Percentiles rank a stretch among this genome's conserved stretches.
These are phyloP conservation scores for Phaethornis superciliosus DNA, from an alignment of 2,113 vertebrate species.

Conservation along the genomic window DNA sequence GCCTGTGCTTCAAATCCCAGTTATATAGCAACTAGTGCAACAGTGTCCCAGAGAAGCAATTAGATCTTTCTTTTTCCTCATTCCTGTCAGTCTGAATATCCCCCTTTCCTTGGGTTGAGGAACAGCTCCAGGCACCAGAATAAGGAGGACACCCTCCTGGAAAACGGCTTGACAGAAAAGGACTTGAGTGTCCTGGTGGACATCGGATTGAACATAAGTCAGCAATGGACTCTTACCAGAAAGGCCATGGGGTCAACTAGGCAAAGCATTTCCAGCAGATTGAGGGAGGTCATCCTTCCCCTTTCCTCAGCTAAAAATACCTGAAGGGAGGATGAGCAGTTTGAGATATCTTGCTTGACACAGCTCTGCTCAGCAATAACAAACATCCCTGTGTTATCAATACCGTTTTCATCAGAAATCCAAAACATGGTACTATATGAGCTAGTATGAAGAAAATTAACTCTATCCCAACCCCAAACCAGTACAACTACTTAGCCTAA, in stretches of 20 bases:
- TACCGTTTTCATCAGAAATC: background rate
- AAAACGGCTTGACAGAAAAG: no score
- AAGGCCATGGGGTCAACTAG: no score
- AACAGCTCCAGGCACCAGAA: no score
- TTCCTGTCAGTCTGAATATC: background rate
- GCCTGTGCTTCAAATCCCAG: background rate
- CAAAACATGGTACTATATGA: background rate
- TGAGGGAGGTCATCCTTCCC: no score
- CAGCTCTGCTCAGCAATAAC: background rate
- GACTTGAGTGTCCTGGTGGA: no score
- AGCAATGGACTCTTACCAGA: no score
- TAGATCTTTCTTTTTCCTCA: background rate
- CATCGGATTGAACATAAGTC: no score
- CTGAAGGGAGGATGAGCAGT: no score
- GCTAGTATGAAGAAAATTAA: background rate
- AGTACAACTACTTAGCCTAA: background rate
- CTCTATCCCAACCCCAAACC: background rate
- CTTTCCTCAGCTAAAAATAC: no score
- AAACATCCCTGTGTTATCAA: background rate
- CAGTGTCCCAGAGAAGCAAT: background rate
- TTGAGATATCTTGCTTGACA: no score
- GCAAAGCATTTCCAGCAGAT: no score
- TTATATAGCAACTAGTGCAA: background rate
- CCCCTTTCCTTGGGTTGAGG: background rate
- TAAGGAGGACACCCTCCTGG: no score